A percentile compares a stretch with the other conserved stretches of the same genome.
phyloP scores from a whole-genome alignment of 2,797 vertebrate species.

The Gouania willdenowi region DNA sequence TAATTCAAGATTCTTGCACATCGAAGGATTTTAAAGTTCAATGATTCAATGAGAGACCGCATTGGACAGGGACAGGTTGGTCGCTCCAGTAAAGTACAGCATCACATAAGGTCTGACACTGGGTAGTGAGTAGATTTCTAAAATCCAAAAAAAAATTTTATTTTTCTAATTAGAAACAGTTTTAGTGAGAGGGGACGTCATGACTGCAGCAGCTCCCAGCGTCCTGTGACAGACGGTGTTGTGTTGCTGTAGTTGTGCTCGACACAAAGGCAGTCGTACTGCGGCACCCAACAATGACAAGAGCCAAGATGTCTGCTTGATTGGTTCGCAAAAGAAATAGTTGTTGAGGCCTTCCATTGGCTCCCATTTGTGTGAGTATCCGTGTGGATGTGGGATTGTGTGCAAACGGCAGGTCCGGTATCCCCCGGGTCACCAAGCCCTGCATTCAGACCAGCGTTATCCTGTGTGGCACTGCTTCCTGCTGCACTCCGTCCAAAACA shows the following conservation, averaged over 20 bases:
- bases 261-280: slow-evolving; percentile 28
- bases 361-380: slow-evolving; percentile 30
- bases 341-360: slow-evolving; percentile 41
- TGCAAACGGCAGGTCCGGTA: slow-evolving; percentile 15
- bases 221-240: slow-evolving; percentile 23
- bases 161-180: too few species aligned
- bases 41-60: too few species aligned
- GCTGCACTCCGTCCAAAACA: slow-evolving; percentile 34
- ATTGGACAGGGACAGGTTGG: too few species aligned
- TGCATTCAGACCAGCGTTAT: slow-evolving; percentile 54
- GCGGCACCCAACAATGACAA: slow-evolving; percentile 61
- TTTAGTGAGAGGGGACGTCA: too few species aligned
- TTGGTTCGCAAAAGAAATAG: slow-evolving; percentile 57
- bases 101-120: too few species aligned
- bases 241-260: slow-evolving; percentile 15
- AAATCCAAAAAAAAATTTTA: too few species aligned
- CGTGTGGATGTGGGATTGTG: slow-evolving; percentile 18
- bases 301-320: slow-evolving; percentile 70
- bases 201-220: slow-evolving; percentile 26
- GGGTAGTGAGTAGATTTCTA: too few species aligned
- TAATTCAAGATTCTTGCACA: too few species aligned
- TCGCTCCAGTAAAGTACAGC: too few species aligned
- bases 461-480: slow-evolving; percentile 60
- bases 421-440: slow-evolving; percentile 54
- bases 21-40: too few species aligned